Conservation (phyloP, 2,888 invertebrate species). For the Plutella xylostella region DNA sequence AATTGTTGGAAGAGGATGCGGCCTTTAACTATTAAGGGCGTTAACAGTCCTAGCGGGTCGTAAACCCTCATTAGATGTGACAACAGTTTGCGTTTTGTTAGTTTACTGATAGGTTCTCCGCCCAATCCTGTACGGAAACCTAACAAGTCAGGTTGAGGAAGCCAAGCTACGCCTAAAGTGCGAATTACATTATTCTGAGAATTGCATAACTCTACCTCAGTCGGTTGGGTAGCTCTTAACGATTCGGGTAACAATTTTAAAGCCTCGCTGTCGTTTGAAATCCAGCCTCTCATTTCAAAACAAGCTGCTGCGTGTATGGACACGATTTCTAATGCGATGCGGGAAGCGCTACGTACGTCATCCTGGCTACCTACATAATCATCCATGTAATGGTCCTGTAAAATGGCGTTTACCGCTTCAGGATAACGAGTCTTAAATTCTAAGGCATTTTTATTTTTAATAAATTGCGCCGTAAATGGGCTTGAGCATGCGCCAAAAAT, state of each 20-base stretch:
- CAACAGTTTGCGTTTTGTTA: background rate
- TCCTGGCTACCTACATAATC: background rate
- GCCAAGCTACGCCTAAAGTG: background rate
- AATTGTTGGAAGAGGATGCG: background rate
- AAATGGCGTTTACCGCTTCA: background rate
- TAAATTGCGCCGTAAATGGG: constrained; percentile 22
- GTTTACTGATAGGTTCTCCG: background rate
- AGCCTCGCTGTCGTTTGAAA: background rate
- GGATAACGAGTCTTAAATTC: constrained; percentile 5
- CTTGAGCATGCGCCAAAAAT: constrained; percentile 22
- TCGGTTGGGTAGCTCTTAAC: background rate
- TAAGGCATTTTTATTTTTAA: constrained; percentile 25
- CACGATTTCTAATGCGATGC: background rate
- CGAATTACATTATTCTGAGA: too few species aligned
- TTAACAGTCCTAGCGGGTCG: background rate
- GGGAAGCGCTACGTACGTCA: background rate
- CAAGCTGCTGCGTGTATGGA: background rate
- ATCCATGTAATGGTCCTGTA: background rate
- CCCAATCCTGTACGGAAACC: background rate
- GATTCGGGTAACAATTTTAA: background rate
- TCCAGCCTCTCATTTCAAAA: background rate
- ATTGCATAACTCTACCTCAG: background rate
- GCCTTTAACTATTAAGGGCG: background rate
- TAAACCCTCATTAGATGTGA: background rate
- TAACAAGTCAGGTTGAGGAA: background rate